Base-by-base conservation (phyloP, 2,797 vertebrate genomes). In the Pipistrellus pygmaeus region DNA sequence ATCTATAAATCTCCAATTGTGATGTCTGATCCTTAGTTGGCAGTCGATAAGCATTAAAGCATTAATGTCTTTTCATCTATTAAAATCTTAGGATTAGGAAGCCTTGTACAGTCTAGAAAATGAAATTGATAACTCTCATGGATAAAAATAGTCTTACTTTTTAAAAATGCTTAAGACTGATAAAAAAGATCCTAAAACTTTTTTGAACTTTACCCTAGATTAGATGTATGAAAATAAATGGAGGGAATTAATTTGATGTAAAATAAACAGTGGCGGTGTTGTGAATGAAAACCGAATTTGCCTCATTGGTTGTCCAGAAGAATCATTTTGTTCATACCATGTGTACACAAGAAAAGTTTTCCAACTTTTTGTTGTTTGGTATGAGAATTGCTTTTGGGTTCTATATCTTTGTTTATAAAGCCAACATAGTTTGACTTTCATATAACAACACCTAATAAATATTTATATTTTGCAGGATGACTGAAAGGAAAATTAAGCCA, bases 61-160 rank as follows among this genome's bases (percentile, higher is more conserved):
- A 78, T 96, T 86, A 57, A 5, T 89, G 18, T 73, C 35, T 95
- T 95, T 85, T 89, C 41, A 81, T 82, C 71, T 88, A 69, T 53
- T 83, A 32, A 81, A 78, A 94, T 93, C 51, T 73, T 57, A 77
- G 32, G 85, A 83, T 92, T 80, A 93, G 17, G 32, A 89, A 48
- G 10, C 38, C 20, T 83, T 91, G 10, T 75, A 68, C 9, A 68
- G 48, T 4, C 66, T 72, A 30, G 62, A 86, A 81, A 88, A 76
- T 81, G 11, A 35, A 95, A 81, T 62, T 68, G 66, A 51, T 86
- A 64, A 76, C 8, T 64, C 35, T 62, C 60, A 55, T 27, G 64
- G 85, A 91, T 41, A 76, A 89, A 93, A 93, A 73, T 25, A 51
- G 8, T 27, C 64, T 60, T 32, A 44, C 53, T 18, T 71, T 93